Conservation (phyloP, 2,888 invertebrate species). For the Cosmia pyralina region DNA sequence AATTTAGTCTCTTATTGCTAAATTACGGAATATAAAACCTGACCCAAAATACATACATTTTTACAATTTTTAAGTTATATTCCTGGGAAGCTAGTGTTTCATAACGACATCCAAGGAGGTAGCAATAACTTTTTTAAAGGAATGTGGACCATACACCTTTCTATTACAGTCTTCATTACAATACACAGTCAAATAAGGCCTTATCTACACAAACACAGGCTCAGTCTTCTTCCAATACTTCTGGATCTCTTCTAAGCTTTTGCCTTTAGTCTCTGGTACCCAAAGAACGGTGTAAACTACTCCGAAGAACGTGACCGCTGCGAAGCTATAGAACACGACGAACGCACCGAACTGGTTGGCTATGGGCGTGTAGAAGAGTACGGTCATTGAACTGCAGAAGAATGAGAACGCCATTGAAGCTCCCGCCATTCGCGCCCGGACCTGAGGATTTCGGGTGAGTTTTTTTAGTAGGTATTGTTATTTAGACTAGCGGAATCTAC, state of each 20-base stretch:
- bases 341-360: constrained; percentile 78
- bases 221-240: constrained; percentile 75
- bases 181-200: not conserved
- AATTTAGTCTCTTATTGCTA: not conserved
- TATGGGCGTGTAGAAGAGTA: constrained; percentile 79
- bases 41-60: not conserved
- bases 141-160: constrained; percentile 27
- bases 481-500: too few relatives aligned
- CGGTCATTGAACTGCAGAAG: constrained; percentile 83
- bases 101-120: not conserved
- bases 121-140: not conserved
- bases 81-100: not conserved
- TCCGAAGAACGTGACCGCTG: constrained; percentile 78
- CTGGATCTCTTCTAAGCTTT: constrained; percentile 80
- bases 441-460: constrained; percentile 64
- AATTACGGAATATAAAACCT: not conserved
- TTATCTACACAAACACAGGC: constrained; percentile 73
- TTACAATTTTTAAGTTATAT: not conserved
- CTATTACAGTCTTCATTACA: constrained; percentile 57
- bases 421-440: constrained; percentile 81
- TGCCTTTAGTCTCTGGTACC: constrained; percentile 88
- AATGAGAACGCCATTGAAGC: constrained; percentile 82
- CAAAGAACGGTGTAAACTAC: constrained; percentile 81
- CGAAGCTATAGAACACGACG: constrained; percentile 83
- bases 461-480: not conserved